phyloP scores from a whole-genome alignment of 1,140 invertebrate species.

The Sycobia sp. region DNA sequence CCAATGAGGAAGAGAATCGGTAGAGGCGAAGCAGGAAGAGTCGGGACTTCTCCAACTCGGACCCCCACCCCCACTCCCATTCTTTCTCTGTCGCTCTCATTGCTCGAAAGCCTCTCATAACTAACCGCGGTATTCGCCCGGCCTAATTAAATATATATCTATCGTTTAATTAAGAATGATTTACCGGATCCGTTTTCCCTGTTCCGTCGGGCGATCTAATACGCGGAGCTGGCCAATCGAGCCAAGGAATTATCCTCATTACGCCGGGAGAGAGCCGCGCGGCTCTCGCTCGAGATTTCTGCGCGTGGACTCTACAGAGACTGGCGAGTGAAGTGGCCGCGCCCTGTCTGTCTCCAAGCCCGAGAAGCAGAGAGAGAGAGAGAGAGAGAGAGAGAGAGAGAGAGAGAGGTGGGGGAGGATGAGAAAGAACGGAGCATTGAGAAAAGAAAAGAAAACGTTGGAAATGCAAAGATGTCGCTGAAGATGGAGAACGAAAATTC shows the following conservation, averaged over 20 bases:
- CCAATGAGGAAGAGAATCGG: not conserved
- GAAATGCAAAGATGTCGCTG: too few relatives aligned
- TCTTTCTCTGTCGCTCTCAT: too few relatives aligned
- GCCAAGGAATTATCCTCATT: conserved; percentile 61
- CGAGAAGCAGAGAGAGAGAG: not conserved
- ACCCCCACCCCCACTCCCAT: too few relatives aligned
- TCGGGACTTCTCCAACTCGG: too few relatives aligned
- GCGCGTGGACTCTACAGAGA: not conserved
- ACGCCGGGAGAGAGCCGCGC: conserved; percentile 41
- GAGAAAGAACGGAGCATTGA: too few relatives aligned
- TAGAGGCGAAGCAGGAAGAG: conserved; percentile 23
- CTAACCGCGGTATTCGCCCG: conserved; percentile 48
- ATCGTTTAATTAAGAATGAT: conserved; percentile 61
- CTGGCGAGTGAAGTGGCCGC: not conserved
- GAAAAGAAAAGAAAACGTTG: too few relatives aligned
- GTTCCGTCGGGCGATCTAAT: too few relatives aligned
- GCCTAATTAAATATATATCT: conserved; percentile 57
- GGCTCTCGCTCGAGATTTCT: not conserved
- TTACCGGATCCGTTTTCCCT: conserved; percentile 47
- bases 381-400: not conserved
- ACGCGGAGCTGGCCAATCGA: conserved; percentile 50
- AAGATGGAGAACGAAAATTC: too few relatives aligned
- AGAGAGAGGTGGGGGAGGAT: not conserved
- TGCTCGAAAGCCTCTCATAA: conserved; percentile 54
- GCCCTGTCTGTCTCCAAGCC: not conserved